Evolutionary conservation across 2,113 vertebrate species (phyloP), one percentile per base, ranked within the genome.

Genomic region (Perca schrenkii): DNA sequence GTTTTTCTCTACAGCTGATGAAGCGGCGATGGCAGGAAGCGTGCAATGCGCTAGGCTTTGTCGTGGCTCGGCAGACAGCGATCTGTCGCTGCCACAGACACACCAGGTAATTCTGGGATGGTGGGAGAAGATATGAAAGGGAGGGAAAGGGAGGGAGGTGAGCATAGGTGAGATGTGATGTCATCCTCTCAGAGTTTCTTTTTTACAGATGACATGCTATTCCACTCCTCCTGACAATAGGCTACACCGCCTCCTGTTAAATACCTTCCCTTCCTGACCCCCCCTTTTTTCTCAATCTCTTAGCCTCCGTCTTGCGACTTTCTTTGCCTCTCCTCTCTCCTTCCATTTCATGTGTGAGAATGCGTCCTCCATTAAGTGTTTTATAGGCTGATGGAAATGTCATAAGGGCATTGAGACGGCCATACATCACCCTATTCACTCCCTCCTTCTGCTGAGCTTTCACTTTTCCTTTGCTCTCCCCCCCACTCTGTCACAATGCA

Each of bases 331-430:
- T 54, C 68, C 63, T 57, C 49, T 84, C 81, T 80, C 36, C 56
- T 84, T 82, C 79, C 62, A 75, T 84, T 77, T 62, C 77, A 73
- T 25, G 52, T 87, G 68, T 87, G 79, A 93, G 86, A 90, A 91
- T 88, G 77, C 72, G 72, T 89, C 83, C 79, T 91, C 85, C 89
- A 88, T 91, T 79, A 89, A 88, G 86, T 87, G 88, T 88, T 11
- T 92, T 86, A 88, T 75, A 72, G 82, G 74, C 67, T 89, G 88
- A 92, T 91, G 88, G 80, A 87, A 90, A 90, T 90, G 91, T 92
- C 90, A 91, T 79, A 78, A 90, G 90, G 90, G 76, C 89, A 88
- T 25, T 68, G 82, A 81, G 77, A 83, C 8, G 50, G 56, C 75
- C 86, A 91, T 94, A 86, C 92, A 92, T 93, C 89, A 91, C 61